Evolutionary conservation across 2,113 vertebrate genomes (phyloP).

Genomic region (Myotis davidii): DNA sequence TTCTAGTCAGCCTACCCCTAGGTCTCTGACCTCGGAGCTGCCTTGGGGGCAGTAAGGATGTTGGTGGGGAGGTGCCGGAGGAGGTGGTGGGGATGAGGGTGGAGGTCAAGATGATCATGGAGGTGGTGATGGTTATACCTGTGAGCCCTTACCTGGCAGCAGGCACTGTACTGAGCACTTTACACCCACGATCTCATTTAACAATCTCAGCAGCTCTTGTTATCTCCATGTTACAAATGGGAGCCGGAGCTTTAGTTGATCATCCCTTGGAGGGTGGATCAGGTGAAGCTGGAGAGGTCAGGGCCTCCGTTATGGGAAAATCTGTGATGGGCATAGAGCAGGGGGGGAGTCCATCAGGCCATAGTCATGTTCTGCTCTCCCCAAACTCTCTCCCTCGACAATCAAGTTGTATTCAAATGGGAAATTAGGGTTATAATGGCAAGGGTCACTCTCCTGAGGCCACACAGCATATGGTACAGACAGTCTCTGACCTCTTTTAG

Average conservation of each 20-base stretch:
- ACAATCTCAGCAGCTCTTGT: not conserved
- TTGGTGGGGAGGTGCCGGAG: rapidly evolving
- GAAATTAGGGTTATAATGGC: not conserved
- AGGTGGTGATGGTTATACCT: not conserved
- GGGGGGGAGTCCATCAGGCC: not conserved
- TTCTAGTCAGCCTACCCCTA: not conserved
- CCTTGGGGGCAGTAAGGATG: not conserved
- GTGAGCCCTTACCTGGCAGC: not conserved
- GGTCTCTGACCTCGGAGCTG: not conserved
- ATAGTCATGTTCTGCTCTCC: not conserved
- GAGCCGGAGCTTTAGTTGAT: not conserved
- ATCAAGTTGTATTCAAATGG: not conserved
- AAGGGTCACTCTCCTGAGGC: not conserved
- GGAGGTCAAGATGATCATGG: not conserved
- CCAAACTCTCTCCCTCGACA: not conserved
- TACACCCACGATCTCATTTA: not conserved
- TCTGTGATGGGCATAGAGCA: too few relatives aligned
- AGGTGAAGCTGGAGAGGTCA: not conserved
- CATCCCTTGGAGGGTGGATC: not conserved
- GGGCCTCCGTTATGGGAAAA: not conserved
- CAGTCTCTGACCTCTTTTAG: not conserved
- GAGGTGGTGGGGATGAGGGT: not conserved
- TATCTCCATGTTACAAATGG: not conserved
- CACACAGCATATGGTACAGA: rapidly evolving
- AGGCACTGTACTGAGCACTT: not conserved